Percentiles rank a stretch among this genome's conserved stretches.
These are phyloP conservation scores for Poeciliopsis presidionis DNA, from an alignment of 2,797 vertebrate genomes.

Conservation along the genomic window DNA sequence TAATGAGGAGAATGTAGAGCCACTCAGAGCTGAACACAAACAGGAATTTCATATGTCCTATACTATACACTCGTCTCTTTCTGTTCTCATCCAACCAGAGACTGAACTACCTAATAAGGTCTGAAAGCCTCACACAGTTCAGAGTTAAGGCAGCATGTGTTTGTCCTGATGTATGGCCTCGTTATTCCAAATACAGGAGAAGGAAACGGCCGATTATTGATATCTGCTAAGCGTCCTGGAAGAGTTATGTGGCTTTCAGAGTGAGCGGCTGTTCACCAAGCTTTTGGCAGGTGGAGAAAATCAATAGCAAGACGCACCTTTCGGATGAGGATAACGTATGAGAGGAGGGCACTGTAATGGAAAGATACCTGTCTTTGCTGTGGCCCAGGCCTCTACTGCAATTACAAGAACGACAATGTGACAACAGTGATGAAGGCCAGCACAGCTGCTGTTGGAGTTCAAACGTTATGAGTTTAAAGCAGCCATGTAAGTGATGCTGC, in stretches of 20 bases:
- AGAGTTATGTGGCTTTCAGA: conserved; percentile 62
- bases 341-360: conserved; percentile 42
- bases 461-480: conserved; percentile 36
- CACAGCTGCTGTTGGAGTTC: conserved; percentile 21
- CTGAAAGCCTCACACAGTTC: conserved; percentile 31
- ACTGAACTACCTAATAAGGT: conserved; percentile 56
- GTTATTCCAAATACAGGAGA: conserved; percentile 69
- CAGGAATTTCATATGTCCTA: conserved; percentile 34
- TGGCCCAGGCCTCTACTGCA: conserved; percentile 32
- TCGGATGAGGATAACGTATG: conserved; percentile 62
- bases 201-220: conserved; percentile 68
- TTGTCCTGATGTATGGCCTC: conserved; percentile 64
- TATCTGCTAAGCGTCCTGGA: conserved; percentile 65
- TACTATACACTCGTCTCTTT: conserved; percentile 44
- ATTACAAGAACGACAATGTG: conserved; percentile 29
- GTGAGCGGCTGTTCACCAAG: conserved; percentile 61
- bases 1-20: conserved; percentile 40
- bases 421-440: conserved; percentile 49
- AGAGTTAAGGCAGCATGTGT: conserved; percentile 42
- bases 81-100: conserved; percentile 24
- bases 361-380: conserved; percentile 57
- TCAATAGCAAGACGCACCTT: conserved; percentile 66
- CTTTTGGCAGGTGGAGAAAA: conserved; percentile 63
- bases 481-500: conserved; percentile 19
- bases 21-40: conserved; percentile 43